Conservation (phyloP, 2,888 invertebrate genomes). For the Trichogramma evanescens region DNA sequence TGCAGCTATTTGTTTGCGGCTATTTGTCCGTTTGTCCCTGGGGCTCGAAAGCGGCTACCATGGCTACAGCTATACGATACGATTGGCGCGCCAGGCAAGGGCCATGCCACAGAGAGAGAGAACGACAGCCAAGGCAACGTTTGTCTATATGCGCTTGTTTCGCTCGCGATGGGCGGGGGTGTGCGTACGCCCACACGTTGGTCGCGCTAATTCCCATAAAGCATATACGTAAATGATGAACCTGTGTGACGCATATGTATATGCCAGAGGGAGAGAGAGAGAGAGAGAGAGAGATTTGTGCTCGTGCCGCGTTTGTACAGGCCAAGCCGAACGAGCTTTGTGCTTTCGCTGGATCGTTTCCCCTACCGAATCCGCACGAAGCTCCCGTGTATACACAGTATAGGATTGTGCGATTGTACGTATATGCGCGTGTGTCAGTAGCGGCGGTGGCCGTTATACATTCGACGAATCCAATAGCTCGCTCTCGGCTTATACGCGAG, state of each 20-base stretch:
- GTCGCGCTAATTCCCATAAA: constrained; percentile 45
- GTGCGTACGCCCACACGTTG: constrained; percentile 39
- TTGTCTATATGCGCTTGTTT: constrained; percentile 24
- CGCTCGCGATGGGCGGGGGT: neutral
- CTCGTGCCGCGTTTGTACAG: constrained; percentile 33
- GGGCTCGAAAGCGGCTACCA: too few species aligned
- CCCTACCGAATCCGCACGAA: neutral
- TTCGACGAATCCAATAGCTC: too few species aligned
- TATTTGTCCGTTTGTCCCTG: too few species aligned
- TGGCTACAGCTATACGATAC: too few species aligned
- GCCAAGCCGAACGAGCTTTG: constrained; percentile 23
- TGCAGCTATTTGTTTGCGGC: too few species aligned
- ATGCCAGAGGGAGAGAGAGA: neutral
- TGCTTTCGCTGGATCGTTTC: constrained; percentile 9
- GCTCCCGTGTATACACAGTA: too few species aligned
- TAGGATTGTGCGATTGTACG: neutral
- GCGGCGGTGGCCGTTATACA: too few species aligned
- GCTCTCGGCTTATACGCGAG: too few species aligned
- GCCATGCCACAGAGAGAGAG: constrained; percentile 1
- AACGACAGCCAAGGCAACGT: constrained; percentile 14
- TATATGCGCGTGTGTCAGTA: neutral
- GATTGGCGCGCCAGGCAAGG: too few species aligned
- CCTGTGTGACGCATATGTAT: neutral
- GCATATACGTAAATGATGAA: constrained; percentile 23
- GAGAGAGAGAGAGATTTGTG: neutral